phyloP scores from a whole-genome alignment of 2,113 vertebrate species.

The Eidolon helvum region DNA sequence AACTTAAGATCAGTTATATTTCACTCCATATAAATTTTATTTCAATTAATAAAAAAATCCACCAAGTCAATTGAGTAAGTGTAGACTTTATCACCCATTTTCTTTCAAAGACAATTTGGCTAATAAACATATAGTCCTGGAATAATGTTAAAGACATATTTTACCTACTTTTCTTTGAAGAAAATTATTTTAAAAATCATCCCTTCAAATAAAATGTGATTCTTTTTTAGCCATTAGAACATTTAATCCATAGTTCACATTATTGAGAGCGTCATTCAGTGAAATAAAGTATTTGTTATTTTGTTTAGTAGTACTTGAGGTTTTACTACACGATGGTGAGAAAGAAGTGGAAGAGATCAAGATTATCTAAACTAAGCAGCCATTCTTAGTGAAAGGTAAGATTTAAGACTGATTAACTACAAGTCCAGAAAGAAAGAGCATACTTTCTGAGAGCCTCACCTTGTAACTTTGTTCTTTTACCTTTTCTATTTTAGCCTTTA shows the following conservation, averaged over 20 bases:
- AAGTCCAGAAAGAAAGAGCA: background rate
- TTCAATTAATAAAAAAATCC: background rate
- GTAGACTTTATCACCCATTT: background rate
- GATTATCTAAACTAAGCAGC: background rate
- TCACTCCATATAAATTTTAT: background rate
- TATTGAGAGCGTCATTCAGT: background rate
- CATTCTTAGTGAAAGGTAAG: background rate
- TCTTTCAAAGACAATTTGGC: background rate
- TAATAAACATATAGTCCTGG: background rate
- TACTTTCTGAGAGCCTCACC: background rate
- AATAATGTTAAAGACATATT: background rate
- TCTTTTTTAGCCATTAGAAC: background rate
- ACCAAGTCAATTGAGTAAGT: background rate
- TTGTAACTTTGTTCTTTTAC: background rate
- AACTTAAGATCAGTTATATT: background rate
- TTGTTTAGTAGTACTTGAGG: background rate
- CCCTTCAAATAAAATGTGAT: background rate
- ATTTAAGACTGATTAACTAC: background rate
- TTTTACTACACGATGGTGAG: background rate
- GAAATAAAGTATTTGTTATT: constrained; percentile 3
- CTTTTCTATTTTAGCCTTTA: background rate
- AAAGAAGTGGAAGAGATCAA: background rate
- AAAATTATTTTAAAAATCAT: background rate
- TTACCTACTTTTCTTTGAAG: constrained; percentile 7
- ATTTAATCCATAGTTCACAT: background rate